phyloP scores from a whole-genome alignment of 2,797 vertebrate genomes.

The Ambastaia sidthimunki region DNA sequence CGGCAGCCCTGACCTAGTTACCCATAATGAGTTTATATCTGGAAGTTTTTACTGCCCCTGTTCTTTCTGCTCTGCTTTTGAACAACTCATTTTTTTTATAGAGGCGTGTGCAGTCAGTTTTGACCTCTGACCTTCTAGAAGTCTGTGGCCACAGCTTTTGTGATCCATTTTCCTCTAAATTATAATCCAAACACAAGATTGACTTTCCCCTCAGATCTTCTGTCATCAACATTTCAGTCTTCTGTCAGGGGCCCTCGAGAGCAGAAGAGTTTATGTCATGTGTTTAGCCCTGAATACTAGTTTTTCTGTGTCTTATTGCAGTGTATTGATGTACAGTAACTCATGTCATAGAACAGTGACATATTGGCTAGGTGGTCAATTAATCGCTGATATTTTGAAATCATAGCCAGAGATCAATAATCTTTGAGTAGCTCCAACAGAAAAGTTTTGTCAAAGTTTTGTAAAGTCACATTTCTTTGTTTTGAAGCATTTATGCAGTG shows the following conservation, averaged over 20 bases:
- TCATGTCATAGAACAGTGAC: no score
- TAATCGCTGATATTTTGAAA: no score
- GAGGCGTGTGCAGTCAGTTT: background rate
- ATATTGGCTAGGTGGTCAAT: no score
- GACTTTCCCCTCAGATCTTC: conserved; percentile 12
- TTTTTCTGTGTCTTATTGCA: background rate
- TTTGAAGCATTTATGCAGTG: background rate
- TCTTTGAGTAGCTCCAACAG: background rate
- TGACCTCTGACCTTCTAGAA: background rate
- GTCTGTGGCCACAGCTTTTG: conserved; percentile 11
- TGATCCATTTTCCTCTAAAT: conserved; percentile 14
- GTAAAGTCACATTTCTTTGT: background rate
- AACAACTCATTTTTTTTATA: background rate
- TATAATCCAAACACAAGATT: background rate
- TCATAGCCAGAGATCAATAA: background rate
- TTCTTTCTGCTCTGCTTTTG: conserved; percentile 5
- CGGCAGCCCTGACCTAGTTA: conserved; percentile 14
- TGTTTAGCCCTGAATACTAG: no score
- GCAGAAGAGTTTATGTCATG: no score
- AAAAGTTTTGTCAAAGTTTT: no score
- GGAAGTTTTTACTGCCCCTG: background rate
- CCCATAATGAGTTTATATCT: conserved; percentile 6
- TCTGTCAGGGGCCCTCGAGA: conserved; percentile 8
- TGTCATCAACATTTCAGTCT: conserved; percentile 17
- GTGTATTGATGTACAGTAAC: no score